Evolutionary conservation across 2,113 vertebrate genomes (phyloP).

Genomic region (Trogon surrucura): DNA sequence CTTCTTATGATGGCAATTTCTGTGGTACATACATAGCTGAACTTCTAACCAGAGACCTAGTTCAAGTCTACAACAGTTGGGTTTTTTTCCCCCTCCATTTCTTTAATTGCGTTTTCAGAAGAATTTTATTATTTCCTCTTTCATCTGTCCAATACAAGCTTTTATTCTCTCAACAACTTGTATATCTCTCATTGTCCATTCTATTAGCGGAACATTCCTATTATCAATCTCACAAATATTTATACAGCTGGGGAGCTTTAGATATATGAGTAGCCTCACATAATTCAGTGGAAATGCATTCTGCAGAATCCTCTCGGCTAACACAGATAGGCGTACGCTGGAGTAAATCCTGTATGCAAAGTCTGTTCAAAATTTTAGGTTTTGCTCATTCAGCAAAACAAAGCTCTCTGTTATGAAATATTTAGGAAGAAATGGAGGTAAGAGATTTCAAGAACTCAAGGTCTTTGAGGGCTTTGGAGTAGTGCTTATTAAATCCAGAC

Average conservation of each 20-base stretch:
- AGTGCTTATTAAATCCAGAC: background rate
- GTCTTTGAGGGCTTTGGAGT: background rate
- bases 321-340: background rate
- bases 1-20: background rate
- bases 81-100: background rate
- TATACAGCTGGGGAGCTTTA: slow-evolving; percentile 38
- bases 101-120: background rate
- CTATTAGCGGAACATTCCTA: background rate
- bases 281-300: background rate
- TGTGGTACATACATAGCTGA: background rate
- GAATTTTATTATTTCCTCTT: background rate
- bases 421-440: background rate
- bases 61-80: background rate
- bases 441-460: background rate
- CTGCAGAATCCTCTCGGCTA: background rate
- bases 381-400: background rate
- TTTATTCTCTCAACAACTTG: background rate
- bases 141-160: background rate
- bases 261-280: background rate
- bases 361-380: background rate
- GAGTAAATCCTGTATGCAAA: background rate
- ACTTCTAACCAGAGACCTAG: background rate
- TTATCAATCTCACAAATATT: slow-evolving; percentile 51
- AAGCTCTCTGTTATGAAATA: background rate
- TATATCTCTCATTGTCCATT: background rate